Evolutionary conservation across 2,113 vertebrate species (phyloP), one percentile per base, ranked within the genome.

Genomic region (Zosterops pallidus): DNA sequence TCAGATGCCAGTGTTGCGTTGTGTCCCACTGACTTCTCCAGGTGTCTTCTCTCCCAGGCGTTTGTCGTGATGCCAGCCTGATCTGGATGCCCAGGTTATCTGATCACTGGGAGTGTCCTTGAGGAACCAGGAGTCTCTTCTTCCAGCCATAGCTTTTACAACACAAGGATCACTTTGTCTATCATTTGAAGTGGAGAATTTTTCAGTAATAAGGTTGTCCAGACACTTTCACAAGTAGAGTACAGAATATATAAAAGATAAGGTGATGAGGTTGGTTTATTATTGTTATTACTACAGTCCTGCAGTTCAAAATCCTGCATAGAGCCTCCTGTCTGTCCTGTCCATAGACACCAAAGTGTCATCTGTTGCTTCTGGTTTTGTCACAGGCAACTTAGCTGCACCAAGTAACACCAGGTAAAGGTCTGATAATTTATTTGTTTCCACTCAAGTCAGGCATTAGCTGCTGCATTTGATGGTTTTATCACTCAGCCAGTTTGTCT

Each of bases 41-140:
- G 28, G 24, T 74, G 3, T n/a, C 82, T 60, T 76, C 0, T 0
- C 33, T 68, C 13, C 2, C 2, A 33, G 44, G 31, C 15, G 0
- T 60, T 64, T 84, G 83, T 90, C 0, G 0, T 64, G 56, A 16
- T 87, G 88, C 75, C 88, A 83, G 0, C 75, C 46, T 29, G 62
- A 79, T 67, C 71, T 50, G 83, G 50, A 14, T 88, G 83, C 65
- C 79, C 26, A 12, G 7, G 46, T 89, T 69, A 84, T 53, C 89
- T 70, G 71, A 86, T 94, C 46, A 14, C 46, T 69, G 90, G 31
- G 69, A 49, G 42, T 70, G 64, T 59, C 76, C 10, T 1, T 26
- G 75, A 88, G 67, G 85, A 94, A 21, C 26, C 2, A 2, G 37
- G 52, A 68, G 60, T 57, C 29, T 92, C 71, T 72, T 90, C 52